These are phyloP conservation scores for Grallaria varia DNA, from an alignment of 2,113 vertebrate species.

Conservation along the genomic window DNA sequence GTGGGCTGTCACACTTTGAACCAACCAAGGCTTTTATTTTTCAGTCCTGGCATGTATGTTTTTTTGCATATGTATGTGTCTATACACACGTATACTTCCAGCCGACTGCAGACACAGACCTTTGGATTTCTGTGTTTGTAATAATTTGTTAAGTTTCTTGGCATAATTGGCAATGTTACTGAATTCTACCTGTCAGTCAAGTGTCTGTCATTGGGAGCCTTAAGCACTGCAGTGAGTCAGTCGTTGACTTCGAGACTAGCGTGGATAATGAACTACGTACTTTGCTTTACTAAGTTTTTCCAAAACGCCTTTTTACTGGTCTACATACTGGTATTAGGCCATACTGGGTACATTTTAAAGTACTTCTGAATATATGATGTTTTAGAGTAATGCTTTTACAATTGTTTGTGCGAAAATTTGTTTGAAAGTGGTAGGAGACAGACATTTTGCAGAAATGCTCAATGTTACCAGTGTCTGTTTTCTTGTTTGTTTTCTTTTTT, in stretches of 20 bases:
- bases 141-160: not conserved
- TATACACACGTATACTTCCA: fast-evolving
- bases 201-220: not conserved
- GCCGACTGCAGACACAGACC: not conserved
- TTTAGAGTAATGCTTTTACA: not conserved
- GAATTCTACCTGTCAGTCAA: not conserved
- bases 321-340: not conserved
- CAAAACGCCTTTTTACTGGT: not conserved
- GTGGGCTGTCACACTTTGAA: not conserved
- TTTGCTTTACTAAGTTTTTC: not conserved
- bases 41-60: not conserved
- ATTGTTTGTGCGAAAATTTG: not conserved
- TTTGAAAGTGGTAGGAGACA: not conserved
- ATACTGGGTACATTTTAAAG: not conserved
- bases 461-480: not conserved
- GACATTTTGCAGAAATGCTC: not conserved
- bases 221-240: not conserved
- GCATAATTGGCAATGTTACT: not conserved
- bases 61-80: fast-evolving
- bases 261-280: not conserved
- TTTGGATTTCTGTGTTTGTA: not conserved
- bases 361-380: not conserved
- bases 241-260: not conserved
- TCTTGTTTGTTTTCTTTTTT: not conserved
- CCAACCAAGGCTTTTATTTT: not conserved